phyloP scores from a whole-genome alignment of 2,113 vertebrate genomes.

The Gnathonemus echidnorhynchus region DNA sequence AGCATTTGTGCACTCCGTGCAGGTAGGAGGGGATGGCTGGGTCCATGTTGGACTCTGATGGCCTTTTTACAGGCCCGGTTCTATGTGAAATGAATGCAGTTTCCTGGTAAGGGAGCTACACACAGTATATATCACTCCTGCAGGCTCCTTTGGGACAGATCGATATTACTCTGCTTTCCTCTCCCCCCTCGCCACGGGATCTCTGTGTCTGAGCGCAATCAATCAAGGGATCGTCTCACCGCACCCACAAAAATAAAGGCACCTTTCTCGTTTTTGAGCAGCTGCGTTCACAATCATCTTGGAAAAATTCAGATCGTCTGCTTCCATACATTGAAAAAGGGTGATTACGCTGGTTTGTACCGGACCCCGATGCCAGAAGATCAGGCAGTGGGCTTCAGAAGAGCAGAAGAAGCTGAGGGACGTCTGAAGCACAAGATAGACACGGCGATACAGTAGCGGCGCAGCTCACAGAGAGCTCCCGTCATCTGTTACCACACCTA shows the following conservation, averaged over 20 bases:
- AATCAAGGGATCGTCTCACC: background rate
- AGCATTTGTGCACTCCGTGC: background rate
- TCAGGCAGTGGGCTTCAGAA: background rate
- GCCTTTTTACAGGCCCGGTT: background rate
- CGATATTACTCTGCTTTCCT: background rate
- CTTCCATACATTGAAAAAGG: background rate
- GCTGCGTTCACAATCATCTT: background rate
- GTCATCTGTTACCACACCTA: background rate
- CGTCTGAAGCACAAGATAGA: background rate
- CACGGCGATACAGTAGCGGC: background rate
- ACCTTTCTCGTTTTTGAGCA: background rate
- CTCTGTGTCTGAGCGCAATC: background rate
- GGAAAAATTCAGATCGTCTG: background rate
- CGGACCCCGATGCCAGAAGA: background rate
- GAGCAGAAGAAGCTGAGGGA: background rate
- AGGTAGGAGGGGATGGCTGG: background rate
- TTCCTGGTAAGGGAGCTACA: slow-evolving; percentile 4
- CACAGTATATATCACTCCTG: background rate
- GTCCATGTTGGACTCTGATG: background rate
- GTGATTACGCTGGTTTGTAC: background rate
- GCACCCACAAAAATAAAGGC: background rate
- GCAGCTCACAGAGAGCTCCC: background rate
- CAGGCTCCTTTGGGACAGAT: background rate
- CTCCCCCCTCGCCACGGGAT: background rate
- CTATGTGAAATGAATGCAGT: background rate